Evolutionary conservation across 2,797 vertebrate genomes (phyloP).

Genomic region (Scyliorhinus canicula): DNA sequence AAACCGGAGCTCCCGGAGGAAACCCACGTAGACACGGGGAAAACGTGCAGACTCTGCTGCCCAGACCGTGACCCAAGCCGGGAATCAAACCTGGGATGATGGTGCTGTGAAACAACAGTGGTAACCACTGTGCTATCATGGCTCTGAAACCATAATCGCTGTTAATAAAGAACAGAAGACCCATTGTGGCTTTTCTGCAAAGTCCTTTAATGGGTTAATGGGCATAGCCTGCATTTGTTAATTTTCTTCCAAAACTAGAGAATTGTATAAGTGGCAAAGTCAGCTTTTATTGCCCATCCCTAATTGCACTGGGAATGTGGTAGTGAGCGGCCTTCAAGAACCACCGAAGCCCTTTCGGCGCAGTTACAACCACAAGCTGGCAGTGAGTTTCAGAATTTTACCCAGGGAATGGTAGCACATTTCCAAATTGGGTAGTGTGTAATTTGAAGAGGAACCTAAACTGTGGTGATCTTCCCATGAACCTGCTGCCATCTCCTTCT

Average conservation of each 20-base stretch:
- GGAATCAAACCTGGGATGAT: too few species aligned
- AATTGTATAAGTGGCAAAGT: neutral
- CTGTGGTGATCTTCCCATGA: neutral
- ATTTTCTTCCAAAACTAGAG: neutral
- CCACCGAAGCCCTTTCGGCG: neutral
- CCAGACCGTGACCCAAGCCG: too few species aligned
- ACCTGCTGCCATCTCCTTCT: neutral
- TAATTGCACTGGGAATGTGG: neutral
- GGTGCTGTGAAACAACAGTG: too few species aligned
- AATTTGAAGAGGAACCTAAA: neutral
- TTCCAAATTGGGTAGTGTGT: neutral
- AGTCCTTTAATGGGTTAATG: neutral
- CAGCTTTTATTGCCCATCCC: neutral
- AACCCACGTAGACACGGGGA: too few species aligned
- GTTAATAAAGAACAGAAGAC: neutral
- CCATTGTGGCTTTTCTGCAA: neutral
- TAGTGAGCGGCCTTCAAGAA: neutral
- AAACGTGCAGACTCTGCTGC: too few species aligned
- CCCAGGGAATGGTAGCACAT: neutral
- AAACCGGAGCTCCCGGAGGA: too few species aligned
- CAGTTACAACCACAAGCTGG: neutral
- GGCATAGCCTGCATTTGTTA: neutral
- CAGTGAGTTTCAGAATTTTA: neutral
- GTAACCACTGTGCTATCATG: too few species aligned
- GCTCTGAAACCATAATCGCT: neutral